phyloP scores from a whole-genome alignment of 2,888 invertebrate species.

The Nebria brevicollis region DNA sequence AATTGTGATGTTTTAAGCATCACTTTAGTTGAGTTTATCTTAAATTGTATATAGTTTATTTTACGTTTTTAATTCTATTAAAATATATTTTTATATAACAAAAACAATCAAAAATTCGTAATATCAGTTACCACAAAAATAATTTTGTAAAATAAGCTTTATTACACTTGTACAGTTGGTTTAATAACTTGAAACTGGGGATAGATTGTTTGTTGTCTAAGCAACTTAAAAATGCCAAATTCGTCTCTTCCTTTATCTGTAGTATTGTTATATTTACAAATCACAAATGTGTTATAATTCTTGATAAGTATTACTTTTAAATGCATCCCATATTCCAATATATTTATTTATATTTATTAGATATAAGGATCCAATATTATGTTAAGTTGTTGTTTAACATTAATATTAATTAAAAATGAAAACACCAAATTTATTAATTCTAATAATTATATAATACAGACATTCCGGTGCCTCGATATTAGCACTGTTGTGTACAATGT shows the following conservation, averaged over 20 bases:
- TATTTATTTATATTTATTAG: slow-evolving; percentile 42
- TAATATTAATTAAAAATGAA: slow-evolving; percentile 17
- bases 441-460: slow-evolving; percentile 21
- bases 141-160: slow-evolving; percentile 29
- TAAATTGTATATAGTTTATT: slow-evolving; percentile 21
- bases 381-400: slow-evolving; percentile 35
- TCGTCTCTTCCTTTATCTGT: slow-evolving; percentile 28
- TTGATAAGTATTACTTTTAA: slow-evolving; percentile 8
- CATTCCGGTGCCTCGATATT: slow-evolving; percentile 33
- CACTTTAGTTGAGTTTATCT: slow-evolving; percentile 6
- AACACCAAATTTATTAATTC: slow-evolving; percentile 39
- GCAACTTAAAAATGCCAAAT: slow-evolving; percentile 35
- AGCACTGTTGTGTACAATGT: slow-evolving; percentile 33
- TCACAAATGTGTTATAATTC: slow-evolving; percentile 41
- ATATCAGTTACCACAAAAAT: slow-evolving; percentile 43
- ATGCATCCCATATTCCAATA: slow-evolving; percentile 31
- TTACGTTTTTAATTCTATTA: slow-evolving; percentile 19
- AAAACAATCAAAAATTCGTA: slow-evolving; percentile 18
- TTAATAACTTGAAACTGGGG: slow-evolving; percentile 9
- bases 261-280: slow-evolving; percentile 37
- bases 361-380: slow-evolving; percentile 19
- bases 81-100: slow-evolving; percentile 19
- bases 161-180: slow-evolving; percentile 33
- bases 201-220: not conserved
- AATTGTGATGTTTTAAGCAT: slow-evolving; percentile 10